Conservation (phyloP, 2,888 invertebrate genomes). For the Listrodromus nycthemerus region DNA sequence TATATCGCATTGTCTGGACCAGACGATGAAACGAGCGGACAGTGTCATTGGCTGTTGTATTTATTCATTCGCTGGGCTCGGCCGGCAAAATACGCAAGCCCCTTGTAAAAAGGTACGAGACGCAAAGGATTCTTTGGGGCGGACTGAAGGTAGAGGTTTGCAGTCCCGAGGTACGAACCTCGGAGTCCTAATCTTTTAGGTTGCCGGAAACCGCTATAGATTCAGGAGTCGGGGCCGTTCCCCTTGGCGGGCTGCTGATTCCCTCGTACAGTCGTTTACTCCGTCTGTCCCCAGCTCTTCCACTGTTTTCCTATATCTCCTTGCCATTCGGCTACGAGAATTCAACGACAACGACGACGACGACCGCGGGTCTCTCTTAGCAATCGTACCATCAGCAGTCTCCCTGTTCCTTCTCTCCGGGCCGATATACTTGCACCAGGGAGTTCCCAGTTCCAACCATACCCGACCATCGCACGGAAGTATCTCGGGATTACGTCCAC, state of each 20-base stretch:
- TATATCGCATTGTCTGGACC: background rate
- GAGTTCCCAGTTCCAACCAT: slow-evolving; percentile 14
- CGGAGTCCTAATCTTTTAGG: slow-evolving; percentile 60
- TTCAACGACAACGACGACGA: slow-evolving; percentile 72
- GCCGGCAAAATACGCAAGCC: slow-evolving; percentile 29
- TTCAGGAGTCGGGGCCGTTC: slow-evolving; percentile 42
- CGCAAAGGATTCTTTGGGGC: slow-evolving; percentile 29
- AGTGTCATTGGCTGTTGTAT: background rate
- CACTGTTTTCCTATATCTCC: slow-evolving; percentile 23
- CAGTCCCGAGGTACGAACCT: slow-evolving; percentile 36
- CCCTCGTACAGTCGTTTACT: slow-evolving; percentile 39
- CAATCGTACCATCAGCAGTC: slow-evolving; percentile 64
- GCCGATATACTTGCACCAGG: slow-evolving; percentile 31
- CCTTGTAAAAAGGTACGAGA: slow-evolving; percentile 29
- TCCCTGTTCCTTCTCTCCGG: slow-evolving; percentile 71
- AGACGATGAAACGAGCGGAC: background rate
- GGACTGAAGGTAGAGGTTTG: slow-evolving; percentile 28
- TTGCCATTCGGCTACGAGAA: slow-evolving; percentile 73
- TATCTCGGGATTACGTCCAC: slow-evolving; percentile 77
- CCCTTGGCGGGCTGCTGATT: slow-evolving; percentile 41
- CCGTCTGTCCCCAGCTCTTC: slow-evolving; percentile 50
- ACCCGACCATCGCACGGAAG: slow-evolving; percentile 56
- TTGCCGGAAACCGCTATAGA: slow-evolving; percentile 44
- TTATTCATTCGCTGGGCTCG: background rate
- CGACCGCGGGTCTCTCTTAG: slow-evolving; percentile 18